phyloP scores from a whole-genome alignment of 2,797 vertebrate genomes.

The Poecilia wingei region DNA sequence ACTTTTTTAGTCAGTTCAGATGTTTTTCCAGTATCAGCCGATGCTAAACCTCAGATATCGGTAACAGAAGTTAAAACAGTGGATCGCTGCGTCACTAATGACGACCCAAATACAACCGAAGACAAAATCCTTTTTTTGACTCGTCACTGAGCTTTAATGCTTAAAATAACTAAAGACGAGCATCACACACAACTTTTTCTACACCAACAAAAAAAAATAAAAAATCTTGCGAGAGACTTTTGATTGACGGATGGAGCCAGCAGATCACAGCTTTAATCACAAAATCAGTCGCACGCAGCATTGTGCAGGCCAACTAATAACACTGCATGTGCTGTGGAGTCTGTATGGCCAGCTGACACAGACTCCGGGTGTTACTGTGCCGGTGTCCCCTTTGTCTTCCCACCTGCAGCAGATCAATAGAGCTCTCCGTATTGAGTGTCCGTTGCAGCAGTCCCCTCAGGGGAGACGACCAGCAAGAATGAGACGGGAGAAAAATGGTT shows the following conservation, averaged over 20 bases:
- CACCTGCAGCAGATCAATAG: slow-evolving; percentile 56
- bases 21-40: too few species aligned
- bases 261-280: slow-evolving; percentile 5
- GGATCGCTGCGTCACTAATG: too few species aligned
- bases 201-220: background rate
- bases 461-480: slow-evolving; percentile 7
- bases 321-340: slow-evolving; percentile 7
- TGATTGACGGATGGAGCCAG: background rate
- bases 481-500: slow-evolving; percentile 20
- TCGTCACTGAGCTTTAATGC: background rate
- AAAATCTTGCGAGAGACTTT: background rate
- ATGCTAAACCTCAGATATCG: too few species aligned
- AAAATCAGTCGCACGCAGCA: slow-evolving; percentile 23
- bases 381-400: slow-evolving; percentile 40
- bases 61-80: too few species aligned
- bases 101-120: background rate
- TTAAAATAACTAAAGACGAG: background rate
- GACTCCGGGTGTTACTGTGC: slow-evolving; percentile 39
- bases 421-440: slow-evolving; percentile 47
- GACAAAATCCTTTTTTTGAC: background rate
- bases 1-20: too few species aligned
- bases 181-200: background rate
- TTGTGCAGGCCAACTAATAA: slow-evolving; percentile 8
- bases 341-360: slow-evolving; percentile 31
- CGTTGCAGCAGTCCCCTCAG: slow-evolving; percentile 34